phyloP scores from a whole-genome alignment of 2,113 vertebrate genomes.

The Raja brachyura region DNA sequence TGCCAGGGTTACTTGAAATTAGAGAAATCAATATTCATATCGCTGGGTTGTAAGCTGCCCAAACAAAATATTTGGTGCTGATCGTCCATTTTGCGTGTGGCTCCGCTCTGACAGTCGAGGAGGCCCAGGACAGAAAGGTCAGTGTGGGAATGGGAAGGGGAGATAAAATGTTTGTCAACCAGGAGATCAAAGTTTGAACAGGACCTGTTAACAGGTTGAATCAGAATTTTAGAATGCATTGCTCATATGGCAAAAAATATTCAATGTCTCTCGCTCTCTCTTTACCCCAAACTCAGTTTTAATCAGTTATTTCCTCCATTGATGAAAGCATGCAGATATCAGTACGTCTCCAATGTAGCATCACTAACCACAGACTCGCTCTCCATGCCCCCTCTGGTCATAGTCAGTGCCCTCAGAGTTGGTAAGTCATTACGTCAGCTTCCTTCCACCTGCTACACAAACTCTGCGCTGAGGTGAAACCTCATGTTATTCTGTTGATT shows the following conservation, averaged over 20 bases:
- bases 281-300: neutral
- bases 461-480: constrained; percentile 41
- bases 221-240: neutral
- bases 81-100: no score
- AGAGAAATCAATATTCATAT: no score
- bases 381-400: constrained; percentile 48
- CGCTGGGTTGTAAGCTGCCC: no score
- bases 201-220: neutral
- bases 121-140: no score
- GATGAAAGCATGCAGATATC: constrained; percentile 10
- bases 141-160: no score
- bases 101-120: no score
- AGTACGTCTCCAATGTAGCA: constrained; percentile 47
- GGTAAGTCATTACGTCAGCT: constrained; percentile 43
- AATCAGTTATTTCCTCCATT: neutral
- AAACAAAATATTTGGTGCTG: no score
- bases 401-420: constrained; percentile 45
- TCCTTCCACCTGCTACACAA: constrained; percentile 41
- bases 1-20: no score
- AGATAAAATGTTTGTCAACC: no score
- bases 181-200: neutral
- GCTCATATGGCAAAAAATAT: neutral
- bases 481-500: constrained; percentile 30
- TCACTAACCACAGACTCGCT: constrained; percentile 47
- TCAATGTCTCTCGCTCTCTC: neutral